These are phyloP conservation scores for Melikaiella ostensackeni DNA, from an alignment of 2,888 invertebrate species.

Conservation along the genomic window DNA sequence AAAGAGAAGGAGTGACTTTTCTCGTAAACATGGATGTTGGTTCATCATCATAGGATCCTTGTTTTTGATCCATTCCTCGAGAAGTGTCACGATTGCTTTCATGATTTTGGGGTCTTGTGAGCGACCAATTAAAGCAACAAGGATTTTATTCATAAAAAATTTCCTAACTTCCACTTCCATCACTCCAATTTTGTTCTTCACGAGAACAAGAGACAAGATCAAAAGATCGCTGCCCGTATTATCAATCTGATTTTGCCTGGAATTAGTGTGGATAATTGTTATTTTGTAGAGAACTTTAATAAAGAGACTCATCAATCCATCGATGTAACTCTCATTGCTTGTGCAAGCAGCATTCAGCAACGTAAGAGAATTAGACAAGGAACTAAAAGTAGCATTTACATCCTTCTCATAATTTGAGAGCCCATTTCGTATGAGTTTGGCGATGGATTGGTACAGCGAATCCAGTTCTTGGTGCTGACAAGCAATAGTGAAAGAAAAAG, in stretches of 20 bases:
- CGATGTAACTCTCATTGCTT: slow-evolving; percentile 95
- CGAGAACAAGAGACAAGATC: slow-evolving; percentile 93
- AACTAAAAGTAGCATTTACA: slow-evolving; percentile 84
- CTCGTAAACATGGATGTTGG: slow-evolving; percentile 91
- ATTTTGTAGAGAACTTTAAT: slow-evolving; percentile 94
- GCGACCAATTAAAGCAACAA: slow-evolving; percentile 96
- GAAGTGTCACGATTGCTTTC: slow-evolving; percentile 86
- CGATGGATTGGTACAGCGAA: slow-evolving; percentile 91
- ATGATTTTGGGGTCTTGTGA: slow-evolving; percentile 93
- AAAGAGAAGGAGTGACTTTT: slow-evolving; percentile 94
- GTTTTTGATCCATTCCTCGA: slow-evolving; percentile 97
- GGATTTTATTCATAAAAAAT: slow-evolving; percentile 88
- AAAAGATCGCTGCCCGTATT: slow-evolving; percentile 82
- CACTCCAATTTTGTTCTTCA: slow-evolving; percentile 95
- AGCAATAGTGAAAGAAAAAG: slow-evolving; percentile 87
- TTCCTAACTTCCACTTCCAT: slow-evolving; percentile 89
- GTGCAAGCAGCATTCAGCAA: slow-evolving; percentile 97
- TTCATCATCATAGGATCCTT: slow-evolving; percentile 84
- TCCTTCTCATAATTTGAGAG: slow-evolving; percentile 91
- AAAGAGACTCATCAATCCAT: slow-evolving; percentile 92
- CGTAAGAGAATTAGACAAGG: slow-evolving; percentile 95
- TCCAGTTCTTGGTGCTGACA: slow-evolving; percentile 95
- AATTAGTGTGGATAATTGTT: slow-evolving; percentile 84
- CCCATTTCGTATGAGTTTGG: slow-evolving; percentile 81
- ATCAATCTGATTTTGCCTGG: slow-evolving; percentile 78